Conservation (phyloP, 2,797 vertebrate genomes). For the Bucorvus abyssinicus region DNA sequence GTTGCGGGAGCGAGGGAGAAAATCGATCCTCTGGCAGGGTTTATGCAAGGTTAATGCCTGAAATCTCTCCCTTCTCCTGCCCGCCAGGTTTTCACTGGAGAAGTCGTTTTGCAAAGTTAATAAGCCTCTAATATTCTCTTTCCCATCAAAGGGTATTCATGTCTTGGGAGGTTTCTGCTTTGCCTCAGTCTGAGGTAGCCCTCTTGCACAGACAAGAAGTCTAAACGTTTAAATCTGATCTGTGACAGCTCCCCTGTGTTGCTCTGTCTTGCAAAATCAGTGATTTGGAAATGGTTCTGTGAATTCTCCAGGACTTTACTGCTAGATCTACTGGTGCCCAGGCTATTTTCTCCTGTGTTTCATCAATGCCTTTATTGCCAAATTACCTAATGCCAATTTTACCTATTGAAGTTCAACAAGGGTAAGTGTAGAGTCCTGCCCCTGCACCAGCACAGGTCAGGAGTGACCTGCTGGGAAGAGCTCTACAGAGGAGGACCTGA, state of each 20-base stretch:
- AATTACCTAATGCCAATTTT: too few species aligned
- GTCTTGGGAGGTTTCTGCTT: not conserved
- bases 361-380: not conserved
- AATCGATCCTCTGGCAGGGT: constrained; percentile 15
- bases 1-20: not conserved
- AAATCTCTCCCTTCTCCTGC: constrained; percentile 24
- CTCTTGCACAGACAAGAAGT: not conserved
- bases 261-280: not conserved
- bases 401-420: too few species aligned
- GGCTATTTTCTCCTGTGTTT: not conserved
- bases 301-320: not conserved
- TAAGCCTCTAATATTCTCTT: not conserved
- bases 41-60: constrained; percentile 35
- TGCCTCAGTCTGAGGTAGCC: not conserved
- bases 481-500: too few species aligned
- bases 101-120: not conserved
- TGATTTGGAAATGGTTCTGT: not conserved
- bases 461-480: too few species aligned
- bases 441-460: too few species aligned
- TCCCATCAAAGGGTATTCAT: not conserved
- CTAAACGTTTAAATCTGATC: not conserved
- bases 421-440: too few species aligned
- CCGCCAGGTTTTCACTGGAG: not conserved
- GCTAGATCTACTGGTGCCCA: not conserved
- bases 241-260: not conserved